Evolutionary conservation across 2,113 vertebrate species (phyloP).

Genomic region (Trachemys scripta): DNA sequence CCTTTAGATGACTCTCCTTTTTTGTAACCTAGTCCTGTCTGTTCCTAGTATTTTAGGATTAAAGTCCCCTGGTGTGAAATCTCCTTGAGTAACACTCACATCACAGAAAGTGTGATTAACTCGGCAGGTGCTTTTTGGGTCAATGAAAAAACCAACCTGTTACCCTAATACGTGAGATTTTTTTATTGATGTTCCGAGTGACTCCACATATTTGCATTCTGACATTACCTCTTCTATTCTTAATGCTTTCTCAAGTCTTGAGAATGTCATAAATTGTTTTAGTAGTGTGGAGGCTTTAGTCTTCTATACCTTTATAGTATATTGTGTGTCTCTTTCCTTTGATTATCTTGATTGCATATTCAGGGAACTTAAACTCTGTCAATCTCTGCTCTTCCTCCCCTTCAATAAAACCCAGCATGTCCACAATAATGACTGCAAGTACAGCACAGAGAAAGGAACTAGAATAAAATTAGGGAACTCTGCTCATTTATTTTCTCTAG

Average conservation of each 20-base stretch:
- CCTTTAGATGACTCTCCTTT: not conserved
- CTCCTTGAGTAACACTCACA: slow-evolving; percentile 62
- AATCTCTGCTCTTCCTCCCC: not conserved
- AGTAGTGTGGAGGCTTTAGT: not conserved
- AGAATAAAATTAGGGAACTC: not conserved
- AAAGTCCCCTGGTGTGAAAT: slow-evolving; percentile 52
- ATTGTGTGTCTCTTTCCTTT: not conserved
- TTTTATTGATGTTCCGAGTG: slow-evolving; percentile 16
- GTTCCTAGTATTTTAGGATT: slow-evolving; percentile 58
- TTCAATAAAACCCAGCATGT: not conserved
- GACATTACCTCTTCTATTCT: slow-evolving; percentile 15
- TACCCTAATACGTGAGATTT: slow-evolving; percentile 55
- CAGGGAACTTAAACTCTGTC: slow-evolving; percentile 1
- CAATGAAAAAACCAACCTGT: slow-evolving; percentile 58
- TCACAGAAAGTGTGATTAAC: slow-evolving; percentile 68
- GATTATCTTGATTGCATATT: slow-evolving; percentile 33
- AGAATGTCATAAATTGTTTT: slow-evolving; percentile 12
- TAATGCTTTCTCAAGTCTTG: not conserved
- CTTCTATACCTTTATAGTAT: not conserved
- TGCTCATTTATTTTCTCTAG: not conserved
- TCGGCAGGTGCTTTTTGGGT: slow-evolving; percentile 66
- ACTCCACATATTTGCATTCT: not conserved
- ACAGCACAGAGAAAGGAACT: not conserved
- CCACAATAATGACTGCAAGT: not conserved
- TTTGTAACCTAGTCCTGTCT: slow-evolving; percentile 47